Evolutionary conservation across 1,140 invertebrate genomes (phyloP), one percentile per base, ranked within the genome.

Genomic region (Aphaenogaster floridana): DNA sequence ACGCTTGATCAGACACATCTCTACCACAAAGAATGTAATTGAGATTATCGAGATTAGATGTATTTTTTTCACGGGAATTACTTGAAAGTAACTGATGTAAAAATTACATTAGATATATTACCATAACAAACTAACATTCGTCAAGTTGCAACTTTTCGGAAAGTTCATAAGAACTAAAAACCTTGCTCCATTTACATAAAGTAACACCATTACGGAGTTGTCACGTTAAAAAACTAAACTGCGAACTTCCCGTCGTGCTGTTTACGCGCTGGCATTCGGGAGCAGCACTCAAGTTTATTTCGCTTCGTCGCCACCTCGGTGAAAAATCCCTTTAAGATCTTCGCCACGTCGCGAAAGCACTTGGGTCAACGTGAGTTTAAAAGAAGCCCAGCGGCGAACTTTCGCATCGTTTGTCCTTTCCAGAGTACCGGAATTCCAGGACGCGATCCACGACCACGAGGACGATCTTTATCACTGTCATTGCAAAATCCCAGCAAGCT

Each of bases 391-490:
- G n/a, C 34, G 4, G n/a, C 45, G 28, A 84, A 84, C 80, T 84
- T 80, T 84, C 45, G 42, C 11, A 21, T 28, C 28, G 45, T 76
- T 76, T 76, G 69, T 84, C 69, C 69, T 63, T 76, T n/a, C 80
- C 45, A n/a, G 52, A 48, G 71, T 59, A 42, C 7, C 39, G 68
- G 28, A 76, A 84, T 76, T 76, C 54, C 54, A 50, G 7, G 15
- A 69, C 50, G 80, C 80, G 50, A 71, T 80, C 59, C 48, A 34
- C 36, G 39, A 50, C 42, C 54, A 36, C 17, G 13, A 50, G 13
- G 21, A 2, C 13, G 48, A 84, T 84, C 69, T 84, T 61, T 63
- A 61, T 81, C 79, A 71, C 21, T 81, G 79, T 71, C 64, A 57
- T 74, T 74, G 48, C 52, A 15, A 84, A 84, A 76, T n/a, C 45